These are phyloP conservation scores for Microctenopoma steveboyesi DNA, from an alignment of 2,797 vertebrate species.

Conservation along the genomic window DNA sequence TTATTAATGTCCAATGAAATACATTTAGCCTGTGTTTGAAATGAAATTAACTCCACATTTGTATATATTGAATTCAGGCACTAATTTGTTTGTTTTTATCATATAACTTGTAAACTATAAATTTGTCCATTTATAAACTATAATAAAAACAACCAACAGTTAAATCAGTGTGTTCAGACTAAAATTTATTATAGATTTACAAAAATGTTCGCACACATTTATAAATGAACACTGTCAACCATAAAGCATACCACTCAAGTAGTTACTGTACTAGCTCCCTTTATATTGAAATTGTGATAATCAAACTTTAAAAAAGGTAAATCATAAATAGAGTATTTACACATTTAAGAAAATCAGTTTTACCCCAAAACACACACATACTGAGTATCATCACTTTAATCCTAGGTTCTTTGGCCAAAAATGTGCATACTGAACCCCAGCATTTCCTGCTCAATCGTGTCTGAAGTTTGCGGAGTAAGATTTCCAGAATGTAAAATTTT, in stretches of 20 bases:
- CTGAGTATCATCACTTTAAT: slow-evolving; percentile 22
- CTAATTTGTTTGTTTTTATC: neutral
- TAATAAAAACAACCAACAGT: neutral
- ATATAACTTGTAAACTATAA: neutral
- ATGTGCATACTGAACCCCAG: slow-evolving; percentile 13
- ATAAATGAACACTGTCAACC: slow-evolving; percentile 66
- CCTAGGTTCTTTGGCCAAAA: slow-evolving; percentile 47
- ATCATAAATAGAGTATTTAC: slow-evolving; percentile 73
- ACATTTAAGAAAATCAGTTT: slow-evolving; percentile 41
- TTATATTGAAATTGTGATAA: slow-evolving; percentile 50
- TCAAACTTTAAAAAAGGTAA: slow-evolving; percentile 57
- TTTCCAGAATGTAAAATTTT: slow-evolving; percentile 5
- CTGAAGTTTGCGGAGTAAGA: slow-evolving; percentile 5
- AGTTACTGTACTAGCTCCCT: slow-evolving; percentile 16
- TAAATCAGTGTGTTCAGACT: slow-evolving; percentile 8
- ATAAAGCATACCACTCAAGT: slow-evolving; percentile 38
- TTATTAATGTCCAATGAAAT: no score
- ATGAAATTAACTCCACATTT: no score
- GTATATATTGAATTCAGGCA: no score
- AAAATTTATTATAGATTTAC: slow-evolving; percentile 67
- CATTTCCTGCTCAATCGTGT: neutral
- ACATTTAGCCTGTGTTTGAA: no score
- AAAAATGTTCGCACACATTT: slow-evolving; percentile 34
- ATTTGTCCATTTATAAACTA: neutral
- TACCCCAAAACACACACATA: slow-evolving; percentile 13